Evolutionary conservation across 2,888 invertebrate species (phyloP).

Genomic region (Drosophila niveifrons): DNA sequence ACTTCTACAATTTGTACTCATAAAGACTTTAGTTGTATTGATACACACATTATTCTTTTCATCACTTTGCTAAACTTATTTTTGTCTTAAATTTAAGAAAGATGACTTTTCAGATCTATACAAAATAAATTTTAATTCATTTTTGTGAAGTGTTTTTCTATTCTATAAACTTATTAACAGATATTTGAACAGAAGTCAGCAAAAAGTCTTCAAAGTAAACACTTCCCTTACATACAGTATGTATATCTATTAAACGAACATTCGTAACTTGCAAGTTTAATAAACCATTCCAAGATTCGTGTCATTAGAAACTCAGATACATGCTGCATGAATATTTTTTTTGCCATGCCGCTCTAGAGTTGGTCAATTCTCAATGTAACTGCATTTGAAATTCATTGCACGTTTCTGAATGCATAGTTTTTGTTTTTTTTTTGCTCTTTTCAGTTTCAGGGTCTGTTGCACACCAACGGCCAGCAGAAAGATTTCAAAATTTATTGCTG

Average conservation of each 20-base stretch:
- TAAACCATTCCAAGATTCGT: neutral
- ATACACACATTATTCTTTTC: too few species aligned
- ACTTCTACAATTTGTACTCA: too few species aligned
- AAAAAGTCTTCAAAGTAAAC: neutral
- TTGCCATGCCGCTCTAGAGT: neutral
- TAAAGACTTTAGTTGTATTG: too few species aligned
- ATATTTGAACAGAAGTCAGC: too few species aligned
- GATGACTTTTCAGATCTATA: too few species aligned
- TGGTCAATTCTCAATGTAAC: constrained; percentile 38
- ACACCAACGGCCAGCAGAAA: constrained; percentile 48
- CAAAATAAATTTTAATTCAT: too few species aligned
- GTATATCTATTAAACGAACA: neutral
- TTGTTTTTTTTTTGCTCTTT: constrained; percentile 32
- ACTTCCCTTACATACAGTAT: neutral
- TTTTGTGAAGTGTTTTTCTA: too few species aligned
- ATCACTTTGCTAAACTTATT: too few species aligned
- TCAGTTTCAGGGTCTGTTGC: constrained; percentile 41
- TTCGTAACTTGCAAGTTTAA: neutral
- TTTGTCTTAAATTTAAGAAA: too few species aligned
- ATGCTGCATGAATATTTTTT: neutral
- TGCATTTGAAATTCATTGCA: constrained; percentile 41
- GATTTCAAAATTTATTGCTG: constrained; percentile 67
- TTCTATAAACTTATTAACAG: too few species aligned
- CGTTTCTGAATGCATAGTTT: constrained; percentile 54
- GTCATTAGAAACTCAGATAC: neutral